phyloP scores from a whole-genome alignment of 2,113 vertebrate genomes.

The Colinus virginianus region DNA sequence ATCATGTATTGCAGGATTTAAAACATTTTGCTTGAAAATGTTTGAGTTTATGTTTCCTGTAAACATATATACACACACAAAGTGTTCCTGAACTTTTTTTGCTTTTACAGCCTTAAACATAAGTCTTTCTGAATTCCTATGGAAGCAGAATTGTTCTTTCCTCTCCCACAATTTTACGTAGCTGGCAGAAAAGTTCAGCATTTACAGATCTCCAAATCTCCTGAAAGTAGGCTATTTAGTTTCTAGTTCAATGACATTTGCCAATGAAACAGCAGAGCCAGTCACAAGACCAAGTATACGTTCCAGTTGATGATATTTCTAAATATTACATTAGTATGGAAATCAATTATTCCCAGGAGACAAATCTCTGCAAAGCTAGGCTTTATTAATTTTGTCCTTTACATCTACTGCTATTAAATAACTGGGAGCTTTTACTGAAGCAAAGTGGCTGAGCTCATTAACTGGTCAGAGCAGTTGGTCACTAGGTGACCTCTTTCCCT shows the following conservation, averaged over 20 bases:
- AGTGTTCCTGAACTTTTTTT: background rate
- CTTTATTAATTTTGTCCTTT: background rate
- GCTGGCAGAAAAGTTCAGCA: background rate
- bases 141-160: slow-evolving; percentile 30
- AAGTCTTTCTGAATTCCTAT: slow-evolving; percentile 26
- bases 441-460: background rate
- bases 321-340: background rate
- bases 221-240: background rate
- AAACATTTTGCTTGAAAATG: background rate
- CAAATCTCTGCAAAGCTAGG: background rate
- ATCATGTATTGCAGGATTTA: background rate
- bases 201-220: background rate
- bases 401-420: background rate
- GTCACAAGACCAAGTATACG: background rate
- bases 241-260: background rate
- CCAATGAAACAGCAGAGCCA: background rate
- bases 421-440: background rate
- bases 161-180: background rate
- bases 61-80: background rate
- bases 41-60: slow-evolving; percentile 16
- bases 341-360: background rate
- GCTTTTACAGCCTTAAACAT: background rate
- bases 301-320: too few species aligned
- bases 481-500: background rate
- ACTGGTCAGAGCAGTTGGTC: background rate